phyloP scores from a whole-genome alignment of 1,140 invertebrate genomes.

The Trichonephila inaurata region DNA sequence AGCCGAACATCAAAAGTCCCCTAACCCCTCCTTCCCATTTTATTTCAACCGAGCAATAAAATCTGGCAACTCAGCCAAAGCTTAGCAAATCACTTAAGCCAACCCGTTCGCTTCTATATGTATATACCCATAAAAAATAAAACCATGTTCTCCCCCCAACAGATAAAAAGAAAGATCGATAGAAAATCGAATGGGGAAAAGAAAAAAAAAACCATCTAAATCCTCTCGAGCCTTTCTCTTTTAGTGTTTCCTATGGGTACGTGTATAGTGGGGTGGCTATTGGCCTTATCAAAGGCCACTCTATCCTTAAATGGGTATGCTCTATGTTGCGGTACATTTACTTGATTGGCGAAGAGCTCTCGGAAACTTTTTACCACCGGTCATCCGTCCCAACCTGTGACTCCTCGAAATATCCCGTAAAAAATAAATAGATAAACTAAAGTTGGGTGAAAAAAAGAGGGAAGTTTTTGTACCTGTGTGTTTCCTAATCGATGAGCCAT shows the following conservation, averaged over 20 bases:
- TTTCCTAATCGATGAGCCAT: constrained; percentile 28
- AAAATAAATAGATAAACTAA: neutral
- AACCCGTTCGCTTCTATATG: neutral
- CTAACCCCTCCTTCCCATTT: neutral
- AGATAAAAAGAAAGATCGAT: constrained; percentile 31
- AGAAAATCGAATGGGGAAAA: neutral
- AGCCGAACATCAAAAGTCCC: neutral
- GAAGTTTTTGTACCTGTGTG: neutral
- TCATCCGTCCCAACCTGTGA: constrained; percentile 40
- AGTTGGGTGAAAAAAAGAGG: neutral
- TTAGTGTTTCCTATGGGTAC: neutral
- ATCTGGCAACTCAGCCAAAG: neutral
- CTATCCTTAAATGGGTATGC: constrained; percentile 13
- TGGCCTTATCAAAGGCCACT: constrained; percentile 32
- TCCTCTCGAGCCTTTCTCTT: neutral
- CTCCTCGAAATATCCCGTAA: neutral
- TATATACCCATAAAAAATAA: neutral
- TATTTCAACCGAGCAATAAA: neutral
- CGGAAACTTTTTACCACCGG: neutral
- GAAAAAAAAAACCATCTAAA: neutral
- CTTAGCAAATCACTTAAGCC: constrained; percentile 21
- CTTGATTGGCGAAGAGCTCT: constrained; percentile 21
- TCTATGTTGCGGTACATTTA: constrained; percentile 7
- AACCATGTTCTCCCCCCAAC: neutral
- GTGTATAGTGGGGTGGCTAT: constrained; percentile 15